Evolutionary conservation across 2,888 invertebrate genomes (phyloP).

Genomic region (Machimus atricapillus): DNA sequence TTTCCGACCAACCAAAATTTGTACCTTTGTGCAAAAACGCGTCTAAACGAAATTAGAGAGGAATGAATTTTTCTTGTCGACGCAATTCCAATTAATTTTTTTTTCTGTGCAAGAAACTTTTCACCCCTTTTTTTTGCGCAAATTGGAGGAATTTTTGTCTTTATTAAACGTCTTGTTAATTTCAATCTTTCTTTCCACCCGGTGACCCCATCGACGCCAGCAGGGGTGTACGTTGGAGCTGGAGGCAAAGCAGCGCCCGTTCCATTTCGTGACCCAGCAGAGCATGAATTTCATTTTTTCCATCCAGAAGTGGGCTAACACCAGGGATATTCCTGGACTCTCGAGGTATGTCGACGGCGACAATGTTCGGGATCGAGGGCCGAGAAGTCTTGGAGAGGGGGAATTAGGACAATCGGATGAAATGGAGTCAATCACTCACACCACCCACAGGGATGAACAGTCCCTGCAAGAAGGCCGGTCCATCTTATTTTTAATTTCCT

Average conservation of each 20-base stretch:
- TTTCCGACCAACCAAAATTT: constrained; percentile 20
- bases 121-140: not conserved
- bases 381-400: not conserved
- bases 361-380: not conserved
- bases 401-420: constrained; percentile 36
- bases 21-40: constrained; percentile 9
- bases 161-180: constrained; percentile 40
- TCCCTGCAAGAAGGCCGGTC: not conserved
- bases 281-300: constrained; percentile 6
- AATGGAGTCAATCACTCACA: constrained; percentile 41
- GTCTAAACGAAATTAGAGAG: not conserved
- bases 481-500: constrained; percentile 40
- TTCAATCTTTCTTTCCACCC: constrained; percentile 8
- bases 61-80: not conserved
- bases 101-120: not conserved
- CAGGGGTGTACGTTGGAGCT: not conserved
- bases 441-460: constrained; percentile 22
- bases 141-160: constrained; percentile 33
- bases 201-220: not conserved
- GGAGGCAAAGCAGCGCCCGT: not conserved
- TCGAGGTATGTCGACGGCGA: not conserved
- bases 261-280: constrained; percentile 7
- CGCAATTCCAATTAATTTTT: not conserved
- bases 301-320: constrained; percentile 1
- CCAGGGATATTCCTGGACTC: not conserved